These are phyloP conservation scores for Hypocryptadius cinnamomeus DNA, from an alignment of 2,113 vertebrate genomes.

Conservation along the genomic window DNA sequence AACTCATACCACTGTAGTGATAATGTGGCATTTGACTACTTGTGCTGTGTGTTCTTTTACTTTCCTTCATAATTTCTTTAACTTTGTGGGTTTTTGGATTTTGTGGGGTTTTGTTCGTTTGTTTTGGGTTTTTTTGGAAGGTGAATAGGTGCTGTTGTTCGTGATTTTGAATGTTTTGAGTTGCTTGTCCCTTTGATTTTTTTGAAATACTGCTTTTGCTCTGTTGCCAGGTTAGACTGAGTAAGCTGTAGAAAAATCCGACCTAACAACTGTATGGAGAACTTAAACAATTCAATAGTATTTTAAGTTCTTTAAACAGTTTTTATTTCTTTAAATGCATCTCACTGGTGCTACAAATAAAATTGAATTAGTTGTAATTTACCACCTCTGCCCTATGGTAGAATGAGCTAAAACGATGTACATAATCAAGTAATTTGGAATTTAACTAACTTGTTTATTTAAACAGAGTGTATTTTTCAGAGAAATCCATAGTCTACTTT, in stretches of 20 bases:
- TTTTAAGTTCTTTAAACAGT: neutral
- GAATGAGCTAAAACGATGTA: conserved; percentile 43
- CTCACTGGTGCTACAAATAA: conserved; percentile 7
- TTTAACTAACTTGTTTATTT: conserved; percentile 62
- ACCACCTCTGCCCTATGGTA: neutral
- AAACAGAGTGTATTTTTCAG: conserved; percentile 14
- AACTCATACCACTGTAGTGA: neutral
- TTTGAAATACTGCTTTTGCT: neutral
- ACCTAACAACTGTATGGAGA: neutral
- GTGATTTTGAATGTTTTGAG: neutral
- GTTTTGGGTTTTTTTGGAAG: neutral
- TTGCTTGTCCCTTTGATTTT: neutral
- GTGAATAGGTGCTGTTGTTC: neutral
- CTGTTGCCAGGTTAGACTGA: neutral
- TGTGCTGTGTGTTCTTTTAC: neutral
- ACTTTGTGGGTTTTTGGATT: fast-evolving
- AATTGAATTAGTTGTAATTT: conserved; percentile 47
- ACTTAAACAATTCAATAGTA: too few species aligned
- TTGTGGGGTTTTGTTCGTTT: neutral
- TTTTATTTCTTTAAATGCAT: conserved; percentile 5
- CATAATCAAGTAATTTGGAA: conserved; percentile 48
- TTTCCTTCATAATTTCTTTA: neutral
- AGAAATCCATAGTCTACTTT: conserved; percentile 47
- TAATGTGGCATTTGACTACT: fast-evolving
- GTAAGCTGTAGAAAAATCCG: neutral